phyloP scores from a whole-genome alignment of 53 echinoderm and acorn worm species.

The Patiria pectinifera region DNA sequence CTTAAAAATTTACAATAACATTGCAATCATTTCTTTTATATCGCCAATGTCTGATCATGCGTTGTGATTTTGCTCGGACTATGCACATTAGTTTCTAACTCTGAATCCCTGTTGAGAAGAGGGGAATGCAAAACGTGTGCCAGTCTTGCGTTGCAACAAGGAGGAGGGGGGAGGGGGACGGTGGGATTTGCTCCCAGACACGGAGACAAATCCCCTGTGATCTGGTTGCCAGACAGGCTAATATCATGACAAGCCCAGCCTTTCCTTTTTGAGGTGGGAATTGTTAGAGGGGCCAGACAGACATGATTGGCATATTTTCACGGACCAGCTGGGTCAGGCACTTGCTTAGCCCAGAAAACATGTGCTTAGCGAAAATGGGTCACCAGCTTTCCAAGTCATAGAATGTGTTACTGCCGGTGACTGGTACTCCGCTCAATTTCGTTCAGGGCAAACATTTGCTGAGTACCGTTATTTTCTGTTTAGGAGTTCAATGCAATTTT shows the following conservation, averaged over 20 bases:
- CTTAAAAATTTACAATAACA: too few relatives aligned
- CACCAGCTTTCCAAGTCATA: too few relatives aligned
- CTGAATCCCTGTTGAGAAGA: neutral
- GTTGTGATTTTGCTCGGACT: too few relatives aligned
- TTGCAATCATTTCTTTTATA: too few relatives aligned
- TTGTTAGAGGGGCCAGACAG: neutral
- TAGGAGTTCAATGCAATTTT: too few relatives aligned
- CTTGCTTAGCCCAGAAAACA: neutral
- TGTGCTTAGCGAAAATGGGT: neutral
- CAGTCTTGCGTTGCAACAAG: too few relatives aligned
- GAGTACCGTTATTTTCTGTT: too few relatives aligned
- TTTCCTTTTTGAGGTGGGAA: conserved; percentile 37
- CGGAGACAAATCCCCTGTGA: neutral
- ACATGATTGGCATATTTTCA: neutral
- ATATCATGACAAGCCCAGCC: conserved; percentile 7
- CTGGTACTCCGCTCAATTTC: too few relatives aligned
- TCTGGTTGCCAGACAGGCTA: conserved; percentile 30
- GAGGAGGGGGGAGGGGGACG: neutral
- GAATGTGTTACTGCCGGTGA: neutral
- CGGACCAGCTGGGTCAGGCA: neutral
- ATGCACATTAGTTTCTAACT: too few relatives aligned
- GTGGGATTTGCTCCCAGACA: conserved; percentile 24
- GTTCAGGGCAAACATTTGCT: too few relatives aligned
- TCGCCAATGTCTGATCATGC: too few relatives aligned
- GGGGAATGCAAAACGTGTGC: neutral